phyloP scores from a whole-genome alignment of 1,140 invertebrate species.

The Phenacoccus solenopsis region DNA sequence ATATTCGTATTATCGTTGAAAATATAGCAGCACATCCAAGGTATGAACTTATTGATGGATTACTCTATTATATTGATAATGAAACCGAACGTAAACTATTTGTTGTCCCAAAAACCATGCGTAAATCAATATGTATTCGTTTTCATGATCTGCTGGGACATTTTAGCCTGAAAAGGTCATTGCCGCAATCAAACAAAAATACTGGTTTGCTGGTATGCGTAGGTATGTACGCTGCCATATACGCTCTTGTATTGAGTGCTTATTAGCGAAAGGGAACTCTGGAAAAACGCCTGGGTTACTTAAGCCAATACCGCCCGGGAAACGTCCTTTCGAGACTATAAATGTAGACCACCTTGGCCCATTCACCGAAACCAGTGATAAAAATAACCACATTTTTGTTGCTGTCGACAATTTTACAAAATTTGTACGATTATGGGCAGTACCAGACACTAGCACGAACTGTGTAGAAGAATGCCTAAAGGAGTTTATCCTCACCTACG shows the following conservation, averaged over 20 bases:
- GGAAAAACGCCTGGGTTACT: not conserved
- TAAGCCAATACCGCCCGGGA: not conserved
- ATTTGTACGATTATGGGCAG: not conserved
- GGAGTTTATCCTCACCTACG: not conserved
- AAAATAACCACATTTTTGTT: not conserved
- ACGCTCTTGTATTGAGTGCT: not conserved
- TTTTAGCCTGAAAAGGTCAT: not conserved
- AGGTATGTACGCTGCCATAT: not conserved
- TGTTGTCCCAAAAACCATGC: not conserved
- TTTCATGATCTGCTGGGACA: not conserved
- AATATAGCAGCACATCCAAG: not conserved
- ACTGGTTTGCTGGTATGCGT: not conserved
- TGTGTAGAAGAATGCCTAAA: not conserved
- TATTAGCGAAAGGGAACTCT: not conserved
- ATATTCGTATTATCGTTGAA: not conserved
- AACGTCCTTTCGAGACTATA: not conserved
- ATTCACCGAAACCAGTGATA: not conserved
- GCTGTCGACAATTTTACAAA: slow-evolving; percentile 8
- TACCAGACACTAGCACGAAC: not conserved
- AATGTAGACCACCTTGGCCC: slow-evolving; percentile 7
- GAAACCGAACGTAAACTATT: not conserved
- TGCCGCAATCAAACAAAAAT: not conserved
- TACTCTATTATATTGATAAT: not conserved
- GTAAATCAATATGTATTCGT: not conserved
- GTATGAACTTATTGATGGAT: not conserved